phyloP scores from a whole-genome alignment of 2,797 vertebrate species.

The Macrochelys suwanniensis region DNA sequence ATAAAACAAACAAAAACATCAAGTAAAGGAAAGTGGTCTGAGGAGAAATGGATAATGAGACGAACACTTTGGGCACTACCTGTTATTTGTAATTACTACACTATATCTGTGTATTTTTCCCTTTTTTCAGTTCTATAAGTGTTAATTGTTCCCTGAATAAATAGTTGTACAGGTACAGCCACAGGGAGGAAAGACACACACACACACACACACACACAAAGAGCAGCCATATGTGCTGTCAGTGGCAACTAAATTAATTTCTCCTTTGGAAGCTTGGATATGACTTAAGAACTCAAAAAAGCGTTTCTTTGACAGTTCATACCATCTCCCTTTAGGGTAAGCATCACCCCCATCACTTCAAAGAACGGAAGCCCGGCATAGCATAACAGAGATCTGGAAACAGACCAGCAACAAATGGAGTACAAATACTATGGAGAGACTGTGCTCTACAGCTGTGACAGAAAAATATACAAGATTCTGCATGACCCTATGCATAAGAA shows the following conservation, averaged over 20 bases:
- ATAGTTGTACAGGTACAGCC: conserved; percentile 34
- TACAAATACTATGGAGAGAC: neutral
- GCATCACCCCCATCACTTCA: neutral
- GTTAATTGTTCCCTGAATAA: conserved; percentile 71
- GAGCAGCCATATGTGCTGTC: neutral
- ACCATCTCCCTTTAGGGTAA: neutral
- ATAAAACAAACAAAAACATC: conserved; percentile 23
- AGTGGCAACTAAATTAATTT: conserved; percentile 64
- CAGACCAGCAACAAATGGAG: rapidly evolving
- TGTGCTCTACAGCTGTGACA: neutral
- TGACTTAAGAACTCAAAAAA: conserved; percentile 28
- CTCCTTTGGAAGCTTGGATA: conserved; percentile 33
- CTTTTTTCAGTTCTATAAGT: conserved; percentile 9
- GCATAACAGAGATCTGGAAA: neutral
- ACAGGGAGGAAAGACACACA: neutral
- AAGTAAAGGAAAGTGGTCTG: conserved; percentile 28
- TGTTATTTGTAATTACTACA: conserved; percentile 36
- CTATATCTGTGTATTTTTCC: conserved; percentile 25
- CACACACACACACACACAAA: neutral
- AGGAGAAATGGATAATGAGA: conserved; percentile 55
- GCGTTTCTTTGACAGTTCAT: neutral
- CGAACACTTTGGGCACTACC: conserved; percentile 20
- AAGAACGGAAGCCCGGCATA: neutral
- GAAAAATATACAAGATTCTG: neutral
- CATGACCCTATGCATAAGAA: neutral